Percentiles rank a stretch among this genome's conserved stretches.
phyloP scores from a whole-genome alignment of 2,113 vertebrate genomes.

The Puffinus mauretanicus region DNA sequence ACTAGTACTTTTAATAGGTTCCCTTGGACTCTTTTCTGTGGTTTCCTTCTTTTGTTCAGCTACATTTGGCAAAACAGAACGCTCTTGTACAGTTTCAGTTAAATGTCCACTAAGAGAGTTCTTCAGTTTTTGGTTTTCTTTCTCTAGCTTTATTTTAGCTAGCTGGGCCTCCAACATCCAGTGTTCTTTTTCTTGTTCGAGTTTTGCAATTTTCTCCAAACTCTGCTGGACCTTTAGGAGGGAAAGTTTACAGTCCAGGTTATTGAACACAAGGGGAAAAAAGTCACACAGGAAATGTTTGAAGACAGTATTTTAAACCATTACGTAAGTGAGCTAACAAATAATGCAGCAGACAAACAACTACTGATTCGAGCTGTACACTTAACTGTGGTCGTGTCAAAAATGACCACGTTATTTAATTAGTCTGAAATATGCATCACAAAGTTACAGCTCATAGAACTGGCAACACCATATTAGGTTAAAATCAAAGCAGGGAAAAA shows the following conservation, averaged over 20 bases:
- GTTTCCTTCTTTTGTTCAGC: constrained; percentile 67
- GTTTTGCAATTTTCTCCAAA: constrained; percentile 93
- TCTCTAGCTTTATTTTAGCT: constrained; percentile 93
- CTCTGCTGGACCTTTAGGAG: constrained; percentile 89
- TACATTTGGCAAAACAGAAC: not conserved
- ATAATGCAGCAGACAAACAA: not conserved
- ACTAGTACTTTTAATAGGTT: constrained; percentile 78
- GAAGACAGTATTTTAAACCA: not conserved
- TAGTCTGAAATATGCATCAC: not conserved
- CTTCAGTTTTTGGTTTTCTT: constrained; percentile 87
- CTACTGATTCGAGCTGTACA: not conserved
- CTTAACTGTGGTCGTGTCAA: not conserved
- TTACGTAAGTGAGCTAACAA: not conserved
- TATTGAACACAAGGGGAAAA: not conserved
- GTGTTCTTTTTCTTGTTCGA: constrained; percentile 98
- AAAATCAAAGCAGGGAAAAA: not conserved
- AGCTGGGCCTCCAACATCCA: constrained; percentile 98
- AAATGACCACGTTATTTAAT: not conserved
- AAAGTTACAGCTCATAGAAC: not conserved
- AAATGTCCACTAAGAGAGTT: constrained; percentile 50
- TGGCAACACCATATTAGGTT: not conserved
- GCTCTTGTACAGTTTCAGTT: constrained; percentile 61
- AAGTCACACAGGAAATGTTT: not conserved
- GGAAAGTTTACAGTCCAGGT: not conserved
- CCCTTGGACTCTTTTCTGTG: constrained; percentile 61